A percentile compares a stretch with the other conserved stretches of the same genome.
Evolutionary conservation across 2,797 vertebrate species (phyloP).

Genomic region (Urocyon cinereoargenteus): DNA sequence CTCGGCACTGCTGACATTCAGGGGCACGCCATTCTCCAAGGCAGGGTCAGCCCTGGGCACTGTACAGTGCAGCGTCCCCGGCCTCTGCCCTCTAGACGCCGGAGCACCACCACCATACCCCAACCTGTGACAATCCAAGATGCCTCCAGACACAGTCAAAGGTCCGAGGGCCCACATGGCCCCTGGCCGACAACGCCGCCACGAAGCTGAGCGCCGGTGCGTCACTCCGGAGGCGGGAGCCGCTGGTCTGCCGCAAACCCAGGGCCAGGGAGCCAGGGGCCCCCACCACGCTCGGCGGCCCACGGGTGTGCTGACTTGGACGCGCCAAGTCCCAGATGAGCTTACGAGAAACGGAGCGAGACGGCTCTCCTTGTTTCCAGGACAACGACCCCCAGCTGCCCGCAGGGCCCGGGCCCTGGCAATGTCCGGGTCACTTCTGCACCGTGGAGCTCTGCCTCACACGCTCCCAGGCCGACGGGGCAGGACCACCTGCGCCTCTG

Average conservation of each 20-base stretch:
- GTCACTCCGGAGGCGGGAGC: no score
- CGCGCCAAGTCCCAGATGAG: background rate
- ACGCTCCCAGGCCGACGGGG: rapidly evolving
- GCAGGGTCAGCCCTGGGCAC: rapidly evolving
- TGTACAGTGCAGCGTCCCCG: rapidly evolving
- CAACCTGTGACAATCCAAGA: background rate
- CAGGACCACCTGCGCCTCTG: background rate
- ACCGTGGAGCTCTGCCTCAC: rapidly evolving
- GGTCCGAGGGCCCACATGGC: background rate
- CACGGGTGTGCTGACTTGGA: rapidly evolving
- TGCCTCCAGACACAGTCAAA: background rate
- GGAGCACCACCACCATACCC: no score
- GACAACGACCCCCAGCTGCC: background rate
- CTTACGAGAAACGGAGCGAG: background rate
- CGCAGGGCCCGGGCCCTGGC: background rate
- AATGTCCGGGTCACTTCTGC: rapidly evolving
- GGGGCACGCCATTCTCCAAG: rapidly evolving
- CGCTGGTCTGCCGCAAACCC: background rate
- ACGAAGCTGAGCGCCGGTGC: background rate
- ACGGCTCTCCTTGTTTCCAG: rapidly evolving
- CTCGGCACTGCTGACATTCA: background rate
- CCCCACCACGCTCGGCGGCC: rapidly evolving
- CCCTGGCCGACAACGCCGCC: background rate
- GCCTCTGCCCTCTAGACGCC: background rate
- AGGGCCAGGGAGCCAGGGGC: no score